Conservation (phyloP, 2,797 vertebrate genomes). For the Sebastes baramenuke region DNA sequence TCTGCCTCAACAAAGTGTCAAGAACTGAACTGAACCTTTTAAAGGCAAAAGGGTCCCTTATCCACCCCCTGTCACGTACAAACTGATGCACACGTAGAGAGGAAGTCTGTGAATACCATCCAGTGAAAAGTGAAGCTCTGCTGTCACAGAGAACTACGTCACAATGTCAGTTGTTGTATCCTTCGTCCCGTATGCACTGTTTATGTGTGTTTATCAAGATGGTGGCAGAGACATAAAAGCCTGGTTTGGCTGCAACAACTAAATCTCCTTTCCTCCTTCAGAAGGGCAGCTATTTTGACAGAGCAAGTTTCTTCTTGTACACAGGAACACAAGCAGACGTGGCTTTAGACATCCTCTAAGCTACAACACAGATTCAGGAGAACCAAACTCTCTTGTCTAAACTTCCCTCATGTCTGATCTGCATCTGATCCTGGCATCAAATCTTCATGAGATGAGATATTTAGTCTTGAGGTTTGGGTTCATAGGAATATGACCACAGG, state of each 20-base stretch:
- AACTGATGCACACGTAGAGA: conserved; percentile 18
- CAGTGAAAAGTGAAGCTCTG: conserved; percentile 26
- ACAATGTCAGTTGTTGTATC: conserved; percentile 59
- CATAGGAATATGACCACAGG: conserved; percentile 45
- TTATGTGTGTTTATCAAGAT: conserved; percentile 72
- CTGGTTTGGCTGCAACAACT: conserved; percentile 36
- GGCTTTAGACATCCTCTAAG: conserved; percentile 48
- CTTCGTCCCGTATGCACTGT: conserved; percentile 61
- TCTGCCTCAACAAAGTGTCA: background rate
- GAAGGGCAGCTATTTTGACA: conserved; percentile 46
- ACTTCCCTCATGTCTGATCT: conserved; percentile 65
- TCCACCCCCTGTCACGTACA: conserved; percentile 19
- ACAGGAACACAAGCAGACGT: conserved; percentile 65
- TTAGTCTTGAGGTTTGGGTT: conserved; percentile 27
- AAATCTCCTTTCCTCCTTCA: conserved; percentile 51
- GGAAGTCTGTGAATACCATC: conserved; percentile 40
- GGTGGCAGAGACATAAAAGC: conserved; percentile 62
- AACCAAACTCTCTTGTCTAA: conserved; percentile 60
- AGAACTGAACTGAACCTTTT: background rate
- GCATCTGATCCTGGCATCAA: conserved; percentile 56
- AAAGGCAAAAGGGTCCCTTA: conserved; percentile 2
- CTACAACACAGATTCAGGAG: conserved; percentile 32
- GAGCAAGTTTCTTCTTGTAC: conserved; percentile 72
- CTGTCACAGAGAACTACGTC: conserved; percentile 36
- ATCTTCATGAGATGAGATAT: conserved; percentile 49